Evolutionary conservation across 2,797 vertebrate genomes (phyloP), one percentile per base, ranked within the genome.

Genomic region (Loriculus beryllinus): DNA sequence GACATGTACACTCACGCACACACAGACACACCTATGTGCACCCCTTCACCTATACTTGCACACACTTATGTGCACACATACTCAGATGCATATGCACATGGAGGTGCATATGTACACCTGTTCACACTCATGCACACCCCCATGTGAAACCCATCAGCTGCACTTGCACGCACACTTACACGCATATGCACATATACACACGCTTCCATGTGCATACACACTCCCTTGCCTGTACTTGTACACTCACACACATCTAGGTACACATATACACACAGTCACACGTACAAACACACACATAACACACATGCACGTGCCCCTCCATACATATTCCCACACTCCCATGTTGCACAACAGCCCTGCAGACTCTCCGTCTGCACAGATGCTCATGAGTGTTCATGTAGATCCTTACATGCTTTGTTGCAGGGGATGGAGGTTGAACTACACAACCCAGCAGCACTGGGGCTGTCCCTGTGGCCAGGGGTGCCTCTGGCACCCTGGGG

Each of bases 361-460:
- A 39, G 35, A 26, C 26, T 26, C 25, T 28, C 11, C n/a, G 33
- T 57, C 35, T 28, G 25, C 57, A 60, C 57, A 28, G 25, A 9
- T 28, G 26, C 57, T 56, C 52, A 56, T 22, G 52, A 3, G 31
- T n/a, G 52, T 33, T 56, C 14, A 0, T 56, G n/a, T 7, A 2
- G 19, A 40, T 31, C 59, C 59, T 20, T 17, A 6, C 25, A 17
- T 1, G 15, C 26, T 19, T 18, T 7, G 21, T 3, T n/a, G 35
- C 18, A 14, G 22, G 35, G 57, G 35, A 13, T 5, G 1, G 54
- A 12, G 45, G 25, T 2, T 20, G 29, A 29, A 1, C 20, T 6
- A 17, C 54, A 39, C 40, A 18, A 19, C 8, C 1, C 10, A 0
- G 14, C 1, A 12, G 56, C 26, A 16, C 3, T 1, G 22, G 26